These are phyloP conservation scores for Drosophila niveifrons DNA, from an alignment of 2,888 invertebrate species.

Conservation along the genomic window DNA sequence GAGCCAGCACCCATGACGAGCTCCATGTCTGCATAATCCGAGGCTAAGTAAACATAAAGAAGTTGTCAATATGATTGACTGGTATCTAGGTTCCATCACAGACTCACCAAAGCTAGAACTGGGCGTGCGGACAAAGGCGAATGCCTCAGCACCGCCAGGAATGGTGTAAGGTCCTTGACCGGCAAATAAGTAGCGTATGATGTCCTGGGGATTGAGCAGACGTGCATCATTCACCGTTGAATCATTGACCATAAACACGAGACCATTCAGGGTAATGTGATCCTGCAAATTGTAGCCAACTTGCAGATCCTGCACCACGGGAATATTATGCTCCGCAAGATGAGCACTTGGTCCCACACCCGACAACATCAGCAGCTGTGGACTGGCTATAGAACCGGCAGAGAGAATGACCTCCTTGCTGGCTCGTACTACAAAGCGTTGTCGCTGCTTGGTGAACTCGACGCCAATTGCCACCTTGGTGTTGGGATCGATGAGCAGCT, in stretches of 20 bases:
- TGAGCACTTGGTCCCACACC: slow-evolving; percentile 91
- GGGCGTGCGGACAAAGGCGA: slow-evolving; percentile 91
- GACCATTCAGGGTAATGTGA: slow-evolving; percentile 90
- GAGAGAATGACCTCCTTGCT: slow-evolving; percentile 92
- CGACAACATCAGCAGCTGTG: slow-evolving; percentile 94
- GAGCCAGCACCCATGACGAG: slow-evolving; percentile 92
- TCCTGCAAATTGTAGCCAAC: slow-evolving; percentile 94
- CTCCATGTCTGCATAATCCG: slow-evolving; percentile 91
- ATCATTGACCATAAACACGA: slow-evolving; percentile 90
- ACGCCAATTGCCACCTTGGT: slow-evolving; percentile 89
- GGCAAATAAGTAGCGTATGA: slow-evolving; percentile 88
- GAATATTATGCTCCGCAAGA: slow-evolving; percentile 87
- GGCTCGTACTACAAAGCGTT: slow-evolving; percentile 87
- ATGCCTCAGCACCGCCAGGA: slow-evolving; percentile 91
- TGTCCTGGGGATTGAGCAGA: slow-evolving; percentile 86
- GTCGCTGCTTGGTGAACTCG: slow-evolving; percentile 88
- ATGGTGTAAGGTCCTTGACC: slow-evolving; percentile 91
- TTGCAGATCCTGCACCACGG: slow-evolving; percentile 88
- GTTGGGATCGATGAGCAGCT: slow-evolving; percentile 88
- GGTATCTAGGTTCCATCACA: accelerated
- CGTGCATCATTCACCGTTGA: slow-evolving; percentile 89
- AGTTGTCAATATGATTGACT: not conserved
- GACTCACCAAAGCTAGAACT: slow-evolving; percentile 85
- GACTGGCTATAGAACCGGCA: slow-evolving; percentile 93
- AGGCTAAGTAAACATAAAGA: slow-evolving; percentile 45